Conservation (phyloP, 1,140 invertebrate species). For the Heliconius nattereri region DNA sequence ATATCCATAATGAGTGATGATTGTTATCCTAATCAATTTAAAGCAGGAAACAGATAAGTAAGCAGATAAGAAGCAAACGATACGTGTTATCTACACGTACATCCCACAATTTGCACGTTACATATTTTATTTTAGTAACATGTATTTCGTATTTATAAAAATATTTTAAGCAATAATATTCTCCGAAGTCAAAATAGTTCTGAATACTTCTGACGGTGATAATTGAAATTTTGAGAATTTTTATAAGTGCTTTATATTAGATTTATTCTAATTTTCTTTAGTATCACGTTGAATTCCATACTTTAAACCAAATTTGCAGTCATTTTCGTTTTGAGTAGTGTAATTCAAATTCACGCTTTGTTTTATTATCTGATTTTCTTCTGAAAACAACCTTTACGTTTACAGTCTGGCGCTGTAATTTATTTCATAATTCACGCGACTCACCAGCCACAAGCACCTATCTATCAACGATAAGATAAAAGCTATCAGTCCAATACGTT, state of each 20-base stretch:
- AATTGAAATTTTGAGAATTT: no score
- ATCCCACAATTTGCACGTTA: background rate
- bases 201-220: no score
- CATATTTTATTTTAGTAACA: background rate
- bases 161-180: no score
- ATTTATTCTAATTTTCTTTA: no score
- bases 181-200: no score
- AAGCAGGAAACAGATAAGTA: constrained; percentile 11
- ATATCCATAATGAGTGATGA: background rate
- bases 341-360: no score
- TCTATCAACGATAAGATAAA: constrained; percentile 11
- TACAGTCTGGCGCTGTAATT: no score
- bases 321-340: no score
- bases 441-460: background rate
- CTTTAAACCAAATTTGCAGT: background rate
- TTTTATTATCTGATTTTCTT: no score
- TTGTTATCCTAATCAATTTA: background rate
- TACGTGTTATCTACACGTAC: background rate
- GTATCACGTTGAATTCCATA: background rate
- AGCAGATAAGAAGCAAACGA: background rate
- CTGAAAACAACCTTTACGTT: no score
- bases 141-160: background rate
- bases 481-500: background rate
- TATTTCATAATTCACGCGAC: background rate
- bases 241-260: no score